phyloP scores from a whole-genome alignment of 2,797 vertebrate genomes.

The Fundulus diaphanus region DNA sequence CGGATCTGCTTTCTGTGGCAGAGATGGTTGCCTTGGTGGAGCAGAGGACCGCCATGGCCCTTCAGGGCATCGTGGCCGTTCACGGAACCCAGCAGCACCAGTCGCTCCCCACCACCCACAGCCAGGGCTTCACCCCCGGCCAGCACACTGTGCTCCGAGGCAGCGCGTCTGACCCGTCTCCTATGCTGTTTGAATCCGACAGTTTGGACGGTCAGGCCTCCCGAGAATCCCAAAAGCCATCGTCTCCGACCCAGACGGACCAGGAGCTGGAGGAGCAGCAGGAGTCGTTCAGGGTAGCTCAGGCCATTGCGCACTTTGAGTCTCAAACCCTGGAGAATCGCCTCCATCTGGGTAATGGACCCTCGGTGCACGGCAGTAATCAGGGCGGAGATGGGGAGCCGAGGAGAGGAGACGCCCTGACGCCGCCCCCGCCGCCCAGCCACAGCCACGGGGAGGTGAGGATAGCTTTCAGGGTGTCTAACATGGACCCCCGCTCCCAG shows the following conservation, averaged over 20 bases:
- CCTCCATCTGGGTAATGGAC: constrained; percentile 58
- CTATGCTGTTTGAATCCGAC: constrained; percentile 84
- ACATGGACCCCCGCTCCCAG: constrained; percentile 82
- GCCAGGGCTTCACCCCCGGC: constrained; percentile 55
- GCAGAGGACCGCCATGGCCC: constrained; percentile 86
- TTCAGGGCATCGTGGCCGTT: constrained; percentile 82
- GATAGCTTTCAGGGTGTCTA: constrained; percentile 94
- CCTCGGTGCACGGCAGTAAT: constrained; percentile 52
- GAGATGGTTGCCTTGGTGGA: constrained; percentile 97
- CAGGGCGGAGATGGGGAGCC: constrained; percentile 51
- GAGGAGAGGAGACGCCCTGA: constrained; percentile 38
- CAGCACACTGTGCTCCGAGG: constrained; percentile 72
- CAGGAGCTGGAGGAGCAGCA: constrained; percentile 78
- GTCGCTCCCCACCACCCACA: constrained; percentile 34
- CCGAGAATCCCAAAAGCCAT: constrained; percentile 65
- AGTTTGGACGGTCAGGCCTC: constrained; percentile 61
- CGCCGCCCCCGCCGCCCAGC: constrained; percentile 66
- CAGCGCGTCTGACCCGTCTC: constrained; percentile 66
- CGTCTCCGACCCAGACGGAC: constrained; percentile 73
- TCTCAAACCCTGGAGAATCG: constrained; percentile 82
- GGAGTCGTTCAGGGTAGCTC: constrained; percentile 88
- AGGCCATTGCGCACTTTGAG: constrained; percentile 93
- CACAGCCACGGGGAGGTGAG: constrained; percentile 87
- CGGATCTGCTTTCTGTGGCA: constrained; percentile 91
- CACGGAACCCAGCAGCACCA: constrained; percentile 72